Evolutionary conservation across 2,113 vertebrate species (phyloP).

Genomic region (Meleagris gallopavo): DNA sequence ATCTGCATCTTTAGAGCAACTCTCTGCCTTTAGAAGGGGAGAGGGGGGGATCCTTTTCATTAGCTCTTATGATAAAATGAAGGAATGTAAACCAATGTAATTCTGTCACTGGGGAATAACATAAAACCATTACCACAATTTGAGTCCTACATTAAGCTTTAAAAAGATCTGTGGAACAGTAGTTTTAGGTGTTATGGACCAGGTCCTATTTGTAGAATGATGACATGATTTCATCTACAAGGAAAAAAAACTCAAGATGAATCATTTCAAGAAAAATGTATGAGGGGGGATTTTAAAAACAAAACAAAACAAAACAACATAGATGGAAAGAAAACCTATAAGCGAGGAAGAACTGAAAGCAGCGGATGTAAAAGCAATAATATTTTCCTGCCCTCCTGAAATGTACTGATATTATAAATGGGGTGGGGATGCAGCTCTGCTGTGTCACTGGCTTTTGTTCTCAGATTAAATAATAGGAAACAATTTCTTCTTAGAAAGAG

Average conservation of each 20-base stretch:
- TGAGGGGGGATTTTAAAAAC: too few relatives aligned
- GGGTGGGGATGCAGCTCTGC: background rate
- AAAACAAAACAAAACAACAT: background rate
- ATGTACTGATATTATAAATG: background rate
- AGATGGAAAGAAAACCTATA: background rate
- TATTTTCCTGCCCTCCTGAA: background rate
- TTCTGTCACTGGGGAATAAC: background rate
- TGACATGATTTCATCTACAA: background rate
- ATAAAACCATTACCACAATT: background rate
- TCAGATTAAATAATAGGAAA: too few relatives aligned
- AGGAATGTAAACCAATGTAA: background rate
- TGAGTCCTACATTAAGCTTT: background rate
- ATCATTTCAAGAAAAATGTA: background rate
- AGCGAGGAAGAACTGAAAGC: background rate
- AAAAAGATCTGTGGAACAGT: background rate
- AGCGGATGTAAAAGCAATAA: background rate
- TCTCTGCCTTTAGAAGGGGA: background rate
- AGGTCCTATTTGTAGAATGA: background rate
- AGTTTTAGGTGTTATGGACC: background rate
- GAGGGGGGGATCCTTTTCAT: background rate
- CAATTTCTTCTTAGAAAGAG: too few relatives aligned
- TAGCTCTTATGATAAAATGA: background rate
- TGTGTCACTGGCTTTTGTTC: accelerated
- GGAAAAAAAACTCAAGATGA: accelerated
- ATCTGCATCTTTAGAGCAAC: background rate